A percentile compares a stretch with the other conserved stretches of the same genome.
These are phyloP conservation scores for Ellobium chinense DNA, from an alignment of 2,888 invertebrate genomes.

Conservation along the genomic window DNA sequence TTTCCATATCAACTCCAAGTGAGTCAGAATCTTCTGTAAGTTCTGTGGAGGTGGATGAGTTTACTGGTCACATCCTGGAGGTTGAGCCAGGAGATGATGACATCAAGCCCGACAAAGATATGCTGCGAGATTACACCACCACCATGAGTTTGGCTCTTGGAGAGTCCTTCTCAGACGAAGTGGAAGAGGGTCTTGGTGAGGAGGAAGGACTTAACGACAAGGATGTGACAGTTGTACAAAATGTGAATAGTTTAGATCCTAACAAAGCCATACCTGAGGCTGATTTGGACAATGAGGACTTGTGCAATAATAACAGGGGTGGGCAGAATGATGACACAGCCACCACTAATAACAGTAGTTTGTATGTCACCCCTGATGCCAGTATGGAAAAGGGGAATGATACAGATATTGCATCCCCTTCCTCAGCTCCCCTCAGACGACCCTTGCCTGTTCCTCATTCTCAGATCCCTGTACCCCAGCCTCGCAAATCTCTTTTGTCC, in stretches of 20 bases:
- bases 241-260: slow-evolving; percentile 16
- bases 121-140: slow-evolving; percentile 66
- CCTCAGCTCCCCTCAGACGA: neutral
- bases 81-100: slow-evolving; percentile 54
- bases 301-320: slow-evolving; percentile 16
- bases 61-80: slow-evolving; percentile 49
- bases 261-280: slow-evolving; percentile 15
- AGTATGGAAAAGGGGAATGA: slow-evolving; percentile 49
- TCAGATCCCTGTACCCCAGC: neutral
- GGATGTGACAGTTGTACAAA: neutral
- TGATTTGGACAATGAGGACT: neutral
- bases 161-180: slow-evolving; percentile 58
- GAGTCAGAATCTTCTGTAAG: slow-evolving; percentile 65
- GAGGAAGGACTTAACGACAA: slow-evolving; percentile 53
- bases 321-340: slow-evolving; percentile 18
- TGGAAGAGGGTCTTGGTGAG: slow-evolving; percentile 55
- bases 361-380: slow-evolving; percentile 65
- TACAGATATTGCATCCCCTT: neutral
- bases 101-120: slow-evolving; percentile 64
- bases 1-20: slow-evolving; percentile 71
- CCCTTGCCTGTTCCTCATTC: neutral
- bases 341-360: slow-evolving; percentile 55
- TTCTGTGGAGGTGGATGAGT: slow-evolving; percentile 63
- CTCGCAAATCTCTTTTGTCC: neutral
- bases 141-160: slow-evolving; percentile 66